Evolutionary conservation across 2,113 vertebrate species (phyloP), one percentile per base, ranked within the genome.

Genomic region (Oxygymnocypris stewartii): DNA sequence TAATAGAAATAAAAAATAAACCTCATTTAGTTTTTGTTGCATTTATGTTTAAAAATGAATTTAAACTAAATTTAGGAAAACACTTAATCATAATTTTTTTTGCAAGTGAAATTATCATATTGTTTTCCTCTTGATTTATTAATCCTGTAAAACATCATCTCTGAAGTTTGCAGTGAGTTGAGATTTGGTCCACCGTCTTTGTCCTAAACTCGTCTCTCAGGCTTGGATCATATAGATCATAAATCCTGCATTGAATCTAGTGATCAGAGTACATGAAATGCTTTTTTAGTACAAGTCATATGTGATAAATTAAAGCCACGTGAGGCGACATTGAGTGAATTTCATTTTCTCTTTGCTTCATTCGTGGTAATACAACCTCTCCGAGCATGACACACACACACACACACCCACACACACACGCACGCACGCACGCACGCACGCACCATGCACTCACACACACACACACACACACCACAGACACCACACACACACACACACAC

Each of bases 211-310:
- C 95, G 93, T 95, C 94, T 94, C 90, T 89, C 93, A 20, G 31
- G 14, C 31, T 69, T 86, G 86, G 92, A 89, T 94, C 94, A 91
- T 93, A 95, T 94, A 94, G 90, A 93, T 96, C 95, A 91, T 96
- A 95, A 96, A 97, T 97, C 95, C 93, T 93, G 90, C 93, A 93
- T 94, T 93, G 93, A 96, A 97, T 96, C 93, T 96, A 96, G 94
- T 95, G 93, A 96, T 97, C 96, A 95, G 94, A 95, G 97, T 96
- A 95, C 96, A 96, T 96, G 97, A 97, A 97, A 97, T 95, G 95
- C 94, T 95, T 96, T 95, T 96, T 96, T 93, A 94, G 92, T 94
- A 93, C 91, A 91, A 95, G 95, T 94, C 95, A 95, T 96, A 92
- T 93, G 93, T 94, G 95, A 96, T 97, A 96, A 97, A 97, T 98